These are phyloP conservation scores for Leptodactylus fallax DNA, from an alignment of 2,797 vertebrate species.

Conservation along the genomic window DNA sequence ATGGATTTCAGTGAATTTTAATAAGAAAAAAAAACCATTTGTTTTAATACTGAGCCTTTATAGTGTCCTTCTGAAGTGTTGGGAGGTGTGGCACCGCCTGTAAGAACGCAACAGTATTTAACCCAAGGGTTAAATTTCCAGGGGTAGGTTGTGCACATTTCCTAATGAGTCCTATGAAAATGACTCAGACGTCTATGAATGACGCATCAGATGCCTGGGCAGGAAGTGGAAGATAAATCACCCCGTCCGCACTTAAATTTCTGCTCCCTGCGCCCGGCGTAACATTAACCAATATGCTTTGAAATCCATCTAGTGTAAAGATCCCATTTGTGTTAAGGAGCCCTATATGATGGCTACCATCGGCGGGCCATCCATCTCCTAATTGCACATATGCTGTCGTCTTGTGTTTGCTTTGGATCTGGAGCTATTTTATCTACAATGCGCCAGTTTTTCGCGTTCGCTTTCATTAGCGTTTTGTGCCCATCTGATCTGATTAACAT, in stretches of 20 bases:
- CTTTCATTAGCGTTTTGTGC: conserved; percentile 47
- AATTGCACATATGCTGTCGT: conserved; percentile 21
- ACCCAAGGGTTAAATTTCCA: not conserved
- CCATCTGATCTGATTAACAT: conserved; percentile 43
- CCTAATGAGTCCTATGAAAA: conserved; percentile 20
- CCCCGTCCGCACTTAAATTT: not conserved
- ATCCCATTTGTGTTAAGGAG: conserved; percentile 18
- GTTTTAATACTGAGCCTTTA: too few relatives aligned
- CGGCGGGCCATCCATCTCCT: not conserved
- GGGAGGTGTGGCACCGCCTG: too few relatives aligned
- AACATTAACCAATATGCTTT: conserved; percentile 34
- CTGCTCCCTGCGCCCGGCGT: not conserved
- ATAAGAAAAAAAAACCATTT: too few relatives aligned
- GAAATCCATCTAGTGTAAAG: conserved; percentile 7
- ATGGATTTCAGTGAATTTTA: too few relatives aligned
- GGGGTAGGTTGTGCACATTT: not conserved
- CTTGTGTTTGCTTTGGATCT: conserved; percentile 30
- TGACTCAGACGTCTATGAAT: conserved; percentile 5
- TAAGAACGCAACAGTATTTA: not conserved
- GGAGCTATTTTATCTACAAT: conserved; percentile 30
- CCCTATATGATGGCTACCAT: not conserved
- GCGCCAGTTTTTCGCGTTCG: not conserved
- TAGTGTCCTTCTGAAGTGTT: too few relatives aligned
- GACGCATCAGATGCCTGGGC: not conserved
- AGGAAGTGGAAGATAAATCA: conserved; percentile 36